phyloP scores from a whole-genome alignment of 2,113 vertebrate genomes.

The Entelurus aequoreus region DNA sequence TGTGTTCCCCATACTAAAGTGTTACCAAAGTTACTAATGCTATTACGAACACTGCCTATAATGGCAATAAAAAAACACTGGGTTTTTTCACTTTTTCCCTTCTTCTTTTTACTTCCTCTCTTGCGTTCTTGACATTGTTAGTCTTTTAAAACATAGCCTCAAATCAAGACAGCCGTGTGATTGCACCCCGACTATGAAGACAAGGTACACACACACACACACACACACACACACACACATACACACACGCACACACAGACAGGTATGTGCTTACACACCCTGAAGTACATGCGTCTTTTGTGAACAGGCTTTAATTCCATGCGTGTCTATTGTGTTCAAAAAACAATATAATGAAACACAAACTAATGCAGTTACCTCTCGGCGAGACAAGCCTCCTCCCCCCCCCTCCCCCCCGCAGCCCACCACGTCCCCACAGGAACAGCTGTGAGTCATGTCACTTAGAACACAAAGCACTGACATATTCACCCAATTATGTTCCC shows the following conservation, averaged over 20 bases:
- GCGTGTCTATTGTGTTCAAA: constrained; percentile 16
- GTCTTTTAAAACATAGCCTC: constrained; percentile 17
- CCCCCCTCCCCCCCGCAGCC: constrained; percentile 43
- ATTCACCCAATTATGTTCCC: constrained; percentile 72
- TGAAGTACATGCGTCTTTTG: background rate
- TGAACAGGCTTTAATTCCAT: constrained; percentile 7
- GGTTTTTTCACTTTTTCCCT: constrained; percentile 46
- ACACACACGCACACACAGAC: background rate
- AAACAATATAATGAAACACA: constrained; percentile 33
- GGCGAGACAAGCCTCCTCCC: constrained; percentile 25
- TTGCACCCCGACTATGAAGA: constrained; percentile 29
- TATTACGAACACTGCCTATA: too few species aligned
- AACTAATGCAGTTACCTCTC: constrained; percentile 23
- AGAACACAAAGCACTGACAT: constrained; percentile 70
- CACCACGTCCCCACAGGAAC: constrained; percentile 54
- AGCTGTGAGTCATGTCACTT: constrained; percentile 65
- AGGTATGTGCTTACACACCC: background rate
- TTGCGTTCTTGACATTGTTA: constrained; percentile 17
- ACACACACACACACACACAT: constrained; percentile 14
- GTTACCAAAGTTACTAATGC: too few species aligned
- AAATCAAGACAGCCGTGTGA: constrained; percentile 4
- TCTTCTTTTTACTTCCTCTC: constrained; percentile 16
- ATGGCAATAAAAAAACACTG: background rate
- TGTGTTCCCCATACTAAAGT: too few species aligned
- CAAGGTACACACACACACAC: constrained; percentile 32